Base-by-base conservation (phyloP, 2,888 invertebrate genomes). In the Morpho achilles region DNA sequence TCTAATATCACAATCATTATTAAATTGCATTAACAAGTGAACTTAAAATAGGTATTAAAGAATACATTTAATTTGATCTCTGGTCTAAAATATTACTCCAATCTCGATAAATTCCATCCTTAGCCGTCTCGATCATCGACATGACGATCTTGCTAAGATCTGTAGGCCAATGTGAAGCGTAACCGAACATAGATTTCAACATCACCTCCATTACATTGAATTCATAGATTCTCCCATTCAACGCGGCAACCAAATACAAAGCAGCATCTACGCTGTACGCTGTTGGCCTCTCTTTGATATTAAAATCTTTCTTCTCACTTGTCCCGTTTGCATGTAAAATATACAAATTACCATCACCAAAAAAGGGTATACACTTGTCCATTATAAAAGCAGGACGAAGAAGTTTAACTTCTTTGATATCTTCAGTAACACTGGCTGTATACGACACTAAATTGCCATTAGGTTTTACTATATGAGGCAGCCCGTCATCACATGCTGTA, bases 121-220 rank as follows among this genome's bases (percentile, higher is more conserved):
- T 80, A 0, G 74, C 67, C 1, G 62, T 72, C 22, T 79, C 80
- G 42, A 84, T 76, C 2, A 82, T 69, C 0, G 84, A 78, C 73
- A 79, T 73, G 0, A 86, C 67, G 22, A 84, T 75, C 57, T 76
- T 79, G 0, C 73, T 75, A 0, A 84, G 64, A 67, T 82, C 79
- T 47, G 60, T 71, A 0, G 79, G 75, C 71, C 72, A 75, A 2
- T 70, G 67, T 0, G 67, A 59, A 0, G 68, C 53, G 0, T 72
- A 61, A 0, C 79, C 75, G 61, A 83, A 85, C 79, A 85, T 80
- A 0, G 84, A 82, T 16, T 76, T 74, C 1, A 83, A 53, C 7
- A 85, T 50, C 0, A 79, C 71, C 23, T 85, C 85, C 79, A 85
- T 80, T 0, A 86, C 76, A 69, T 86, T 84, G 61, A 80, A 83